These are phyloP conservation scores for Nephotettix cincticeps DNA, from an alignment of 1,140 invertebrate genomes.

Conservation along the genomic window DNA sequence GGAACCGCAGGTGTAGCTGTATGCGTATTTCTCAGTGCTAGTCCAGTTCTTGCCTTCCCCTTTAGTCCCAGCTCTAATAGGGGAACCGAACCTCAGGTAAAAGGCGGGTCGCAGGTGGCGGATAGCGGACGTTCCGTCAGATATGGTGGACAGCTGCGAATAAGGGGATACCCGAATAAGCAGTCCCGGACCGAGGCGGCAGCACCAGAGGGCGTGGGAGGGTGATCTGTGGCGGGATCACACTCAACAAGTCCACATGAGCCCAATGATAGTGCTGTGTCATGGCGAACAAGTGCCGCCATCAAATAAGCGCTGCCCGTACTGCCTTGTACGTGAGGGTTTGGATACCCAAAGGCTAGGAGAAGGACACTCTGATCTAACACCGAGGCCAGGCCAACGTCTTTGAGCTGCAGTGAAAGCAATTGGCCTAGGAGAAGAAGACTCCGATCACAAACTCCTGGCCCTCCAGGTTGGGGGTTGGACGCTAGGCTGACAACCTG, in stretches of 20 bases:
- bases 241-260: background rate
- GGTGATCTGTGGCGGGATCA: constrained; percentile 12
- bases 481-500: constrained; percentile 30
- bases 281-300: constrained; percentile 20
- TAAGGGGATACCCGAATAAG: too few relatives aligned
- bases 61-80: too few relatives aligned
- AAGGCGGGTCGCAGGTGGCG: too few relatives aligned
- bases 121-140: too few relatives aligned
- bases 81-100: too few relatives aligned
- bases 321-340: background rate
- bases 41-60: too few relatives aligned
- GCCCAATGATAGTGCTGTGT: background rate
- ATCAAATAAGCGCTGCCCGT: constrained; percentile 3
- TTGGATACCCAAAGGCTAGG: constrained; percentile 24
- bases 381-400: background rate
- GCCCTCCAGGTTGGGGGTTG: constrained; percentile 31
- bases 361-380: constrained; percentile 15
- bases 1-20: too few relatives aligned
- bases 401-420: constrained; percentile 3
- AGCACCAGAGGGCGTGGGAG: background rate
- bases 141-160: too few relatives aligned
- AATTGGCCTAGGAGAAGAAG: constrained; percentile 10
- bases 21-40: too few relatives aligned
- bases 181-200: too few relatives aligned
- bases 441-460: constrained; percentile 11